Percentiles rank a stretch among this genome's conserved stretches.
Evolutionary conservation across 2,113 vertebrate species (phyloP).

Genomic region (Peromyscus polionotus): DNA sequence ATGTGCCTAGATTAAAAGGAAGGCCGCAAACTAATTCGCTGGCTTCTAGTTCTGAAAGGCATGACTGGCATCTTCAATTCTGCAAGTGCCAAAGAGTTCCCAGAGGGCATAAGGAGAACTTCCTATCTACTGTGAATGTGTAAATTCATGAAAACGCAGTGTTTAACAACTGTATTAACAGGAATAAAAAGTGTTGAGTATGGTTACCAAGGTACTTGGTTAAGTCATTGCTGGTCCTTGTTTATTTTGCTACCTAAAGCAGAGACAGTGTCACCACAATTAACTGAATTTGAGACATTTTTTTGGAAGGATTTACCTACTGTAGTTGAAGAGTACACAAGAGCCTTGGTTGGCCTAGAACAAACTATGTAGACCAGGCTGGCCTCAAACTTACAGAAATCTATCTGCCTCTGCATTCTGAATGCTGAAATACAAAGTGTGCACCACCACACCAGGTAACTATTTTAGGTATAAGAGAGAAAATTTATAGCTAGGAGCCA

Average conservation of each 20-base stretch:
- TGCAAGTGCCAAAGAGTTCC: accelerated
- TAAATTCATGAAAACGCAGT: not conserved
- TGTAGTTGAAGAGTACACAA: not conserved
- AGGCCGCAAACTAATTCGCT: not conserved
- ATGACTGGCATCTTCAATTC: not conserved
- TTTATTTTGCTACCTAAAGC: not conserved
- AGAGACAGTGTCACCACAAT: not conserved
- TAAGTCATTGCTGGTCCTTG: not conserved
- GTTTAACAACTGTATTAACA: not conserved
- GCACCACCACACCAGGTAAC: not conserved
- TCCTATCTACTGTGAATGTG: not conserved
- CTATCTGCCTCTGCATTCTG: not conserved
- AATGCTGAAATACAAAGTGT: not conserved
- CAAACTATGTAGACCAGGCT: not conserved
- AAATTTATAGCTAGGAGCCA: not conserved
- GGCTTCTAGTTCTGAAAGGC: not conserved
- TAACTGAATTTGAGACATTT: not conserved
- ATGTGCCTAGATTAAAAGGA: not conserved
- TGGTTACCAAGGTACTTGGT: not conserved
- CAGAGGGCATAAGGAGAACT: not conserved
- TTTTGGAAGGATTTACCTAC: not conserved
- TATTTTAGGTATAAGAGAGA: not conserved
- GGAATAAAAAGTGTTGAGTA: not conserved
- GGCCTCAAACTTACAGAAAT: not conserved
- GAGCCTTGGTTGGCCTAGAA: not conserved